Evolutionary conservation across 2,888 invertebrate species (phyloP), one percentile per base, ranked within the genome.

Genomic region (Lasioglossum calceatum): DNA sequence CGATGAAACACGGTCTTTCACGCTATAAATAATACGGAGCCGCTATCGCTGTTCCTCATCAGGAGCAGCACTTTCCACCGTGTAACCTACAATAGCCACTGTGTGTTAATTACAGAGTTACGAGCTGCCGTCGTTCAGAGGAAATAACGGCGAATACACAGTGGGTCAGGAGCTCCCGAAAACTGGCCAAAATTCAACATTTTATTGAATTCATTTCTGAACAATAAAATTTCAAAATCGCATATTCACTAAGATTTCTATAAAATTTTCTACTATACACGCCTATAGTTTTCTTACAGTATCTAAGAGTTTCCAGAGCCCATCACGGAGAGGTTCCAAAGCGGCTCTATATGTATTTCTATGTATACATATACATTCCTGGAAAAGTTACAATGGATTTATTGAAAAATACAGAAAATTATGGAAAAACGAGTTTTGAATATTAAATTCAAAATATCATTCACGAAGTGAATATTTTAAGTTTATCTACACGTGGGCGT

Each of bases 51-150:
- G 82, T 77, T 84, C 78, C 84, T 79, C 82, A 80, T 86, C 86
- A 67, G 72, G 76, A 78, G 42, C 14, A 76, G 32, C 67, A 85
- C 87, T 84, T 83, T 88, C 76, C 82, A 79, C 67, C 85, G 75
- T 80, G 79, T 50, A 75, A 83, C 79, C 76, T 71, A 79, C 79
- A 81, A 84, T 79, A 81, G 82, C 85, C 76, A 32, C n/a, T 79
- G 79, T 39, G 79, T 64, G 64, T 82, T 89, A 87, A 90, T 90
- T 90, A 81, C 81, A 85, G 83, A 87, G 80, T 87, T 88, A 84
- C 89, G 79, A 84, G 89, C 84, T 71, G 79, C 71, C 81, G 72
- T 81, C 58, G 81, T 73, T 77, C 47, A 27, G n/a, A 74, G 32
- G 61, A n/a, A 74, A 8, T 23, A 58, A n/a, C 39, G 73, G 19